Evolutionary conservation across 23 tunicate genomes (phyloP).

Genomic region (Aplidium turbinatum): DNA sequence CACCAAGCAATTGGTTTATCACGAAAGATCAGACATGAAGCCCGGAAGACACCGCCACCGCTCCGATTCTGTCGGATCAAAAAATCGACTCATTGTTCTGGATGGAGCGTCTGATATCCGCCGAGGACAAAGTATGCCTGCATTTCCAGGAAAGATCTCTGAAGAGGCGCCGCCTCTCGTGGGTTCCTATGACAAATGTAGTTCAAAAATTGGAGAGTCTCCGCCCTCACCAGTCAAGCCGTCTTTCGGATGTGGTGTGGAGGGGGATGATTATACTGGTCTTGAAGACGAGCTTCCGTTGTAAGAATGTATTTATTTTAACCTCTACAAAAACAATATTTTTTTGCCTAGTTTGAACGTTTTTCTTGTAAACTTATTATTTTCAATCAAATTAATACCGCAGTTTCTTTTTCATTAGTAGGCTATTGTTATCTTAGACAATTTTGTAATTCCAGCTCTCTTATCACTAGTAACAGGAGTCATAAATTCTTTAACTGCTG

Average conservation of each 20-base stretch:
- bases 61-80: slow-evolving; percentile 21
- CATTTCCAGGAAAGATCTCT: slow-evolving; percentile 19
- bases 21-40: slow-evolving; percentile 27
- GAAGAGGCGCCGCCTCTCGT: slow-evolving; percentile 4
- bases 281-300: slow-evolving; percentile 51
- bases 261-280: slow-evolving; percentile 63
- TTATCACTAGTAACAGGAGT: too few relatives aligned
- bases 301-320: not conserved
- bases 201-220: not conserved
- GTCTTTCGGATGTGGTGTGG: slow-evolving; percentile 47
- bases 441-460: too few relatives aligned
- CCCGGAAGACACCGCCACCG: slow-evolving; percentile 36
- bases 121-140: slow-evolving; percentile 51
- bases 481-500: too few relatives aligned
- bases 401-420: too few relatives aligned
- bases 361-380: too few relatives aligned
- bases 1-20: slow-evolving; percentile 38
- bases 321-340: not conserved
- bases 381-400: too few relatives aligned
- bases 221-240: slow-evolving; percentile 8
- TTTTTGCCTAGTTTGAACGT: too few relatives aligned
- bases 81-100: not conserved
- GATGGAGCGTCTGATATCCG: slow-evolving; percentile 4
- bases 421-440: not conserved
- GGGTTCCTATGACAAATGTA: not conserved